Base-by-base conservation (phyloP, 2,888 invertebrate genomes). In the Callosobruchus maculatus region DNA sequence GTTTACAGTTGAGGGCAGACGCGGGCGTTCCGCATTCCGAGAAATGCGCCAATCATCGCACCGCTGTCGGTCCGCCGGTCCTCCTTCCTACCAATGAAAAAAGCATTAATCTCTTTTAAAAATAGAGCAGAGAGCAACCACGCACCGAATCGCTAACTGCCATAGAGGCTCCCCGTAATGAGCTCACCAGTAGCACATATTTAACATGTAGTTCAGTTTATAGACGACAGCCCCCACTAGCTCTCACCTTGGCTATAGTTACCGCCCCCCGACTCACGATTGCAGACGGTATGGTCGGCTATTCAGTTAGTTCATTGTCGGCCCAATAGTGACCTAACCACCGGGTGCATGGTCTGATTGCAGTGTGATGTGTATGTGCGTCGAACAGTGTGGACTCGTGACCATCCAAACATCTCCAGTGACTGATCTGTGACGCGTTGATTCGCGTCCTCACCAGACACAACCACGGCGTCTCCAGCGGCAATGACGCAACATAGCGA, bases 401-500 rank as follows among this genome's bases (percentile, higher is more conserved):
- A 26, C 69, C 72, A 70, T 26, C 26, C 49, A 18, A 49, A 49
- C 49, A 49, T 30, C 30, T 49, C 73, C 31, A 22, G 71, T 26
- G 22, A 20, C 21, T 20, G 71, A 31, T 20, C 49, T 20, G 71
- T 31, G 71, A 71, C 76, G 76, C 80, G 86, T 85, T 86, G 86
- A 86, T 85, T 80, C 82, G 79, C 76, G 81, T 73, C 81, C 82
- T 82, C 82, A 81, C 81, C 82, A 49, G 18, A 18, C 49, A 49
- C 9, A 87, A 88, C 84, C 85, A 88, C 88, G 88, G 88, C 88
- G 86, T 88, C 88, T 85, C 87, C 89, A 84, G 86, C 86, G 83
- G 87, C 88, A 83, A 88, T 88, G 87, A 88, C 88, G 83, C 87
- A 88, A 83, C 88, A 88, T 84, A 88, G 88, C 85, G 88, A 88